phyloP scores from a whole-genome alignment of 2,888 invertebrate species.

The Lypha dubia region DNA sequence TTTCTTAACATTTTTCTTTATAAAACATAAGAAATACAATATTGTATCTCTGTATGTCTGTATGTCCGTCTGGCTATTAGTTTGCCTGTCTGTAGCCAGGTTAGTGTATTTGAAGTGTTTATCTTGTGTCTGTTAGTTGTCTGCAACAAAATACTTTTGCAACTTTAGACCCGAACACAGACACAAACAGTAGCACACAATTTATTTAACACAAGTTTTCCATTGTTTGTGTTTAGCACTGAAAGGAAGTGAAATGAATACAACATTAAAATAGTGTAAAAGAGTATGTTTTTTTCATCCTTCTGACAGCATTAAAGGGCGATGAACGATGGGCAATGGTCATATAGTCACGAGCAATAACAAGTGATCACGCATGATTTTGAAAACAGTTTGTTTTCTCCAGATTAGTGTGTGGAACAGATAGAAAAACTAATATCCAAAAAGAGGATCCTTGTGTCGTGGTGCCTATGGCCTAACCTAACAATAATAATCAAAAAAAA shows the following conservation, averaged over 20 bases:
- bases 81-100: background rate
- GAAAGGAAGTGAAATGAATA: conserved; percentile 12
- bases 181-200: background rate
- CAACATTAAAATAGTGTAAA: background rate
- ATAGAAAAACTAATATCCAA: too few relatives aligned
- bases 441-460: too few relatives aligned
- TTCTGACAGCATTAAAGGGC: background rate
- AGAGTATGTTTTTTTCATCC: background rate
- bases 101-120: conserved; percentile 41
- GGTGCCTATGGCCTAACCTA: too few relatives aligned
- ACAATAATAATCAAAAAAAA: too few relatives aligned
- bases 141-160: conserved; percentile 42
- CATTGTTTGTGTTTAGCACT: conserved; percentile 21
- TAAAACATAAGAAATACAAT: background rate
- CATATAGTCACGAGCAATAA: background rate
- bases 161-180: background rate
- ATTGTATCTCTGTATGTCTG: background rate
- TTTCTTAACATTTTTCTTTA: background rate
- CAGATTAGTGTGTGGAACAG: too few relatives aligned
- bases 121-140: conserved; percentile 57
- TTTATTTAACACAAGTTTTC: conserved; percentile 25
- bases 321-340: background rate
- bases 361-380: too few relatives aligned
- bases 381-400: too few relatives aligned
- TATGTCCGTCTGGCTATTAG: background rate